Evolutionary conservation across 2,797 vertebrate species (phyloP).

Genomic region (Pseudochirops corinnae): DNA sequence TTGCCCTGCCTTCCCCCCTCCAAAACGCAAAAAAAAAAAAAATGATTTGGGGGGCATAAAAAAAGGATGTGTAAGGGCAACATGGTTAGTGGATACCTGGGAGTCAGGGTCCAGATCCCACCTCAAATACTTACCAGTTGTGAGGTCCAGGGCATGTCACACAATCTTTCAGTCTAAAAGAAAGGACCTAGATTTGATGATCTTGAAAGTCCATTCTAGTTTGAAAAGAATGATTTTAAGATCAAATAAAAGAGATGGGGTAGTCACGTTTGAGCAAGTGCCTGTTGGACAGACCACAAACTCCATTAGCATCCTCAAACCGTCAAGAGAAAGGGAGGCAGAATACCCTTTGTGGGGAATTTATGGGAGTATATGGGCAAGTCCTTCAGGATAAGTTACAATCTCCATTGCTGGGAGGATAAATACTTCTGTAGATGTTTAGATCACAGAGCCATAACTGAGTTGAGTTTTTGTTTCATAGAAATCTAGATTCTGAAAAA

Average conservation of each 20-base stretch:
- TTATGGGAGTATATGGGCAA: background rate
- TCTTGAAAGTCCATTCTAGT: background rate
- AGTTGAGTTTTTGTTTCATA: background rate
- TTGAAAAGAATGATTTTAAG: background rate
- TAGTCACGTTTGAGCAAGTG: background rate
- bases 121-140: background rate
- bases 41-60: too few species aligned
- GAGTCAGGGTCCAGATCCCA: background rate
- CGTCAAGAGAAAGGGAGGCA: background rate
- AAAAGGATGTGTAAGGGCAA: background rate
- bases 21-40: too few species aligned
- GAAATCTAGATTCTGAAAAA: background rate
- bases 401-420: background rate
- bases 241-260: background rate
- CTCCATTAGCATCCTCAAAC: background rate
- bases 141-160: background rate
- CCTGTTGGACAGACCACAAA: background rate
- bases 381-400: background rate
- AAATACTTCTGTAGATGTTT: background rate
- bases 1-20: too few species aligned
- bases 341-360: background rate
- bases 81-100: background rate
- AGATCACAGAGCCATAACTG: background rate
- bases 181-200: background rate
- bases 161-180: background rate